These are phyloP conservation scores for Parnassius mnemosyne DNA, from an alignment of 2,888 invertebrate species.

Conservation along the genomic window DNA sequence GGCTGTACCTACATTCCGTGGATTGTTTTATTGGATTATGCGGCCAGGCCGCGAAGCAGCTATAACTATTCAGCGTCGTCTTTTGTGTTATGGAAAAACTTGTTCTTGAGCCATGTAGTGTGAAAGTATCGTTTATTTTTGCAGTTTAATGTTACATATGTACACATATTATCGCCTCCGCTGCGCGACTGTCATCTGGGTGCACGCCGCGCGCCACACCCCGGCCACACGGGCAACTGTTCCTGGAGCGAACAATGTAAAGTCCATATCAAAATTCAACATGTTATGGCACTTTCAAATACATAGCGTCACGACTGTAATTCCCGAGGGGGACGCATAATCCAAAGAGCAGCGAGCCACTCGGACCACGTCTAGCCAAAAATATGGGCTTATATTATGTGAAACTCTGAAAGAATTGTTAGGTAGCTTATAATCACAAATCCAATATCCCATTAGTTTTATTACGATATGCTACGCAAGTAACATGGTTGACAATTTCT, in stretches of 20 bases:
- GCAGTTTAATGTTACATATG: constrained; percentile 81
- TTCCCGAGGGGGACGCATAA: too few species aligned
- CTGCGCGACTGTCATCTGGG: constrained; percentile 64
- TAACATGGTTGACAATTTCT: too few species aligned
- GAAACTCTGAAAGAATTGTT: too few species aligned
- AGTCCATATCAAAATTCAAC: constrained; percentile 46
- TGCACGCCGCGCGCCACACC: constrained; percentile 44
- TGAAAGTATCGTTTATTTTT: constrained; percentile 79
- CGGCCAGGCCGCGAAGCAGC: constrained; percentile 77
- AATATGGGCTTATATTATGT: too few species aligned
- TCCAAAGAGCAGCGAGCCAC: too few species aligned
- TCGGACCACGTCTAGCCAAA: too few species aligned
- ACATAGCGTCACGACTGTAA: too few species aligned
- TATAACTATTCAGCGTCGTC: constrained; percentile 81
- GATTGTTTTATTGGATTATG: constrained; percentile 81
- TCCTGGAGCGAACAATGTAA: constrained; percentile 66
- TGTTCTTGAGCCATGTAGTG: constrained; percentile 81
- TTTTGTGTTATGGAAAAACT: constrained; percentile 82
- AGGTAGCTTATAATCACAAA: too few species aligned
- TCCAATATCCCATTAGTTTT: too few species aligned
- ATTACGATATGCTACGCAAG: too few species aligned
- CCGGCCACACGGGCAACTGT: constrained; percentile 36
- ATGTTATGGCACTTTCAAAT: constrained; percentile 37
- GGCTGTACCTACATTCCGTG: constrained; percentile 76
- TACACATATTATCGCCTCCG: constrained; percentile 77